phyloP scores from a whole-genome alignment of 2,888 invertebrate genomes.

The Monoplex corrugatus region DNA sequence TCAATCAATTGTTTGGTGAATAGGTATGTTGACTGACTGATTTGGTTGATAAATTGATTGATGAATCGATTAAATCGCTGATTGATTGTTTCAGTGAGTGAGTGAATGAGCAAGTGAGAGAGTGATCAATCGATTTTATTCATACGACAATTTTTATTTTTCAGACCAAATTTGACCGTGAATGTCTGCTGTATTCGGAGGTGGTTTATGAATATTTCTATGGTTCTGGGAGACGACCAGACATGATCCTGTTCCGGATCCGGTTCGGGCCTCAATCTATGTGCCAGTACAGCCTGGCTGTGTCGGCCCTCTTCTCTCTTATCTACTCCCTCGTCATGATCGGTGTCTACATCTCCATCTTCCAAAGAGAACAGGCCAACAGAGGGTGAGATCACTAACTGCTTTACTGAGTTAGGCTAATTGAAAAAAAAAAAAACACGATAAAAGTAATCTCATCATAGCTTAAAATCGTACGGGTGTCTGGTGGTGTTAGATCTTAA shows the following conservation, averaged over 20 bases:
- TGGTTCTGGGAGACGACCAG: background rate
- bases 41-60: no score
- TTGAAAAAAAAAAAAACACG: no score
- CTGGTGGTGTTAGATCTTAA: no score
- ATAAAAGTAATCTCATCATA: no score
- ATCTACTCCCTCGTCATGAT: slow-evolving; percentile 54
- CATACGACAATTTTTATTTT: background rate
- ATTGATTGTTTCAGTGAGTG: no score
- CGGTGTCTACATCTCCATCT: slow-evolving; percentile 53
- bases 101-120: background rate
- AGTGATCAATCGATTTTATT: no score
- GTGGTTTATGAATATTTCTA: slow-evolving; percentile 47
- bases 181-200: slow-evolving; percentile 59
- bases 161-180: slow-evolving; percentile 52
- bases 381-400: slow-evolving; percentile 56
- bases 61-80: no score
- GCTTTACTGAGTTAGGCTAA: no score
- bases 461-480: no score
- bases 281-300: slow-evolving; percentile 58
- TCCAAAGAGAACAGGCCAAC: slow-evolving; percentile 53
- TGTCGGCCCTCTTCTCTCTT: slow-evolving; percentile 57
- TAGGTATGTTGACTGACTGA: no score
- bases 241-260: slow-evolving; percentile 46
- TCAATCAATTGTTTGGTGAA: no score
- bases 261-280: slow-evolving; percentile 56